Conservation (phyloP, 2,113 vertebrate species). For the Nicator chloris region DNA sequence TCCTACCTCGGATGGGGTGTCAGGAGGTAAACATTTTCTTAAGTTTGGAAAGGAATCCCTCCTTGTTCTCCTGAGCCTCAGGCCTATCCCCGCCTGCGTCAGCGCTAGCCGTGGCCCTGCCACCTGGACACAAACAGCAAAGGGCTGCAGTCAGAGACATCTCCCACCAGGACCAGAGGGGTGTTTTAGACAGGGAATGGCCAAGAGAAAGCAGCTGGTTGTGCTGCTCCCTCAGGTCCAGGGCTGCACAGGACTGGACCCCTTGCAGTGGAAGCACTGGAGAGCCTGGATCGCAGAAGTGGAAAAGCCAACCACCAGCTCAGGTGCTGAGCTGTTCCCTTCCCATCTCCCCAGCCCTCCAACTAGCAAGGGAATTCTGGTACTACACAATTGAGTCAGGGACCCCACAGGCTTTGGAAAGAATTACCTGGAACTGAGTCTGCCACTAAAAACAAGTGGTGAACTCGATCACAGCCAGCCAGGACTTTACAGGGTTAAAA, state of each 20-base stretch:
- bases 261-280: background rate
- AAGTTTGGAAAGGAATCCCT: conserved; percentile 91
- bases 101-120: conserved; percentile 80
- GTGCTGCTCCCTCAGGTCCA: background rate
- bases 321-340: background rate
- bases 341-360: background rate
- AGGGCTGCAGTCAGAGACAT: conserved; percentile 66
- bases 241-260: background rate
- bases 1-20: conserved; percentile 85
- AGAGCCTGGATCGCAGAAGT: background rate
- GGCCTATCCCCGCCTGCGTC: conserved; percentile 76
- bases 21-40: conserved; percentile 90
- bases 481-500: background rate
- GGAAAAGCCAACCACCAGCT: background rate
- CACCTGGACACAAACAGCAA: conserved; percentile 85
- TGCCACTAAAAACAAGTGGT: background rate
- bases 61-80: conserved; percentile 80
- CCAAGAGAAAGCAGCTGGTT: background rate
- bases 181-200: background rate
- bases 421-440: background rate
- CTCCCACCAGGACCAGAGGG: background rate
- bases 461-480: background rate
- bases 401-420: background rate
- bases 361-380: rapidly evolving
- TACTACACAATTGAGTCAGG: background rate